Percentiles rank a stretch among this genome's conserved stretches.
Evolutionary conservation across 2,113 vertebrate genomes (phyloP).

Genomic region (Tautogolabrus adspersus): DNA sequence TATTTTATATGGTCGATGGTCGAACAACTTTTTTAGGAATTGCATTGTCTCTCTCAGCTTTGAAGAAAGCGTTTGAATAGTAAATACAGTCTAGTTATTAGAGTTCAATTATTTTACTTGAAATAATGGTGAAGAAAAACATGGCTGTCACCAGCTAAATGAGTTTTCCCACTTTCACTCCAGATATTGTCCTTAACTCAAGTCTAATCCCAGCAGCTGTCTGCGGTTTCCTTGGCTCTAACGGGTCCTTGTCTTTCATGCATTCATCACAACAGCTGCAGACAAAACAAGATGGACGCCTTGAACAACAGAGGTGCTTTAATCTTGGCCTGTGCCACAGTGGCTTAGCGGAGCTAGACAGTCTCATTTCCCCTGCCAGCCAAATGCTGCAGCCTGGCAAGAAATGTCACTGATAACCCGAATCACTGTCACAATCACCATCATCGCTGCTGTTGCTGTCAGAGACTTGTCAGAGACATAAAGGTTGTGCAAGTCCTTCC

Average conservation of each 20-base stretch:
- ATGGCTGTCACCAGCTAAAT: not conserved
- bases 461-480: not conserved
- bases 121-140: no score
- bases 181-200: slow-evolving; percentile 24
- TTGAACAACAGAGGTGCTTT: slow-evolving; percentile 10
- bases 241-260: not conserved
- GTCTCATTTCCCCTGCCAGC: slow-evolving; percentile 23
- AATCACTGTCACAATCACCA: slow-evolving; percentile 1
- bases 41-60: no score
- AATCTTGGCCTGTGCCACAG: slow-evolving; percentile 18
- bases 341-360: not conserved
- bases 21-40: no score
- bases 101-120: not conserved
- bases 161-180: slow-evolving; percentile 1
- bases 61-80: no score
- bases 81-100: not conserved
- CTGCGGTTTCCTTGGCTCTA: slow-evolving; percentile 4
- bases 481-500: not conserved
- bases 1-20: no score
- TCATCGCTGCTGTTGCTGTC: not conserved
- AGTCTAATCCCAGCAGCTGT: slow-evolving; percentile 37
- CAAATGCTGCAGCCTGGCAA: not conserved
- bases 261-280: slow-evolving; percentile 9
- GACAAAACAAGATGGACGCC: slow-evolving; percentile 60
- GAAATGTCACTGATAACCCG: slow-evolving; percentile 29